Evolutionary conservation across 2,113 vertebrate species (phyloP).

Genomic region (Nymphicus hollandicus): DNA sequence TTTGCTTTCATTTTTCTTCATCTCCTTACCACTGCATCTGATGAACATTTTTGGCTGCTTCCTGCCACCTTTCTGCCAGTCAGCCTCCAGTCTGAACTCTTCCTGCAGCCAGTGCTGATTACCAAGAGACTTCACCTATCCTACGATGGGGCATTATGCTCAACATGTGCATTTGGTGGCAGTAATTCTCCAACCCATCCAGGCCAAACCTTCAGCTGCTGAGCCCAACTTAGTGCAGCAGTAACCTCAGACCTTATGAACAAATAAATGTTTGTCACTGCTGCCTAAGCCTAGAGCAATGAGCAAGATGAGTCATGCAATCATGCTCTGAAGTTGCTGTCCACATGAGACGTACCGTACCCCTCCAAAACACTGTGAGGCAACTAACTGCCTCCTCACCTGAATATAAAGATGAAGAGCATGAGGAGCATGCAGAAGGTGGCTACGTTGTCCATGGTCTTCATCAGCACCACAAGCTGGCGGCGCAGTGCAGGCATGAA

Average conservation of each 20-base stretch:
- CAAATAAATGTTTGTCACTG: background rate
- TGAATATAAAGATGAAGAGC: slow-evolving; percentile 99
- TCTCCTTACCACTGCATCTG: background rate
- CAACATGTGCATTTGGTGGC: background rate
- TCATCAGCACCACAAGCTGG: slow-evolving; percentile 96
- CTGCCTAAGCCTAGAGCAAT: background rate
- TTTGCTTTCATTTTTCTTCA: background rate
- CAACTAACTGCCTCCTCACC: slow-evolving; percentile 69
- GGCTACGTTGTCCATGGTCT: slow-evolving; percentile 98
- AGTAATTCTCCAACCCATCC: background rate
- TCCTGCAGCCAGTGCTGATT: background rate
- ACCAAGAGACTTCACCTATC: background rate
- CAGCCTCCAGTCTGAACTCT: background rate
- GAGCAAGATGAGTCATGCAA: background rate
- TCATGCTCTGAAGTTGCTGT: background rate
- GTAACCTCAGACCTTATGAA: background rate
- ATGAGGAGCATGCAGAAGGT: slow-evolving; percentile 99
- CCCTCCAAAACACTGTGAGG: background rate
- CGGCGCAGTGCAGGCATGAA: slow-evolving; percentile 95
- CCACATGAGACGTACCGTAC: background rate
- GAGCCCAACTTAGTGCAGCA: background rate
- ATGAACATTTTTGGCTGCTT: background rate
- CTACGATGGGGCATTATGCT: background rate
- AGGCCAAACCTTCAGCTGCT: background rate
- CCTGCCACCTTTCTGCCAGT: background rate